Evolutionary conservation across 2,113 vertebrate species (phyloP), one percentile per base, ranked within the genome.

Genomic region (Periophthalmodon schlosseri): DNA sequence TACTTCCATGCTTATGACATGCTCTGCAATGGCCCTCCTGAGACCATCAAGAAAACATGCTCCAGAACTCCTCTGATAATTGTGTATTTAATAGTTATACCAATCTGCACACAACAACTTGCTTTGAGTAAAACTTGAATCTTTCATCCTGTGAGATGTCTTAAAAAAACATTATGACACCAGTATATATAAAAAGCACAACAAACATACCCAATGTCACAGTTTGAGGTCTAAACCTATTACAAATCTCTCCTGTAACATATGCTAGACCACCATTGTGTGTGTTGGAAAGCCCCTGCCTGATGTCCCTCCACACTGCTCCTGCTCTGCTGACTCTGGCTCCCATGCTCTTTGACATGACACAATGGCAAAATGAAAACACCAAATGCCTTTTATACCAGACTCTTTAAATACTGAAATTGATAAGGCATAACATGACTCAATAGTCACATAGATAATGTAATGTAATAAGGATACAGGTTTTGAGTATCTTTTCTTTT

Each of bases 311-410:
- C 70, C 69, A 74, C 56, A 72, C 65, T 67, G 68, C 87, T 85
- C 78, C 73, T 70, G 80, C 82, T 81, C 66, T 69, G 81, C 86
- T 82, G 47, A 78, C 82, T 92, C 83, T 79, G 77, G 87, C 92
- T 92, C 91, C 90, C 90, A 91, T 91, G 91, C 91, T 90, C 92
- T 90, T 91, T 93, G 91, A 91, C 91, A 92, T 86, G 76, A 28
- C 79, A 86, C 74, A 3, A 63, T 75, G 69, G 78, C 83, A 72
- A 73, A 89, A 78, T 79, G 60, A 74, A 69, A 68, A 81, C 24
- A 75, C 10, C 60, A 63, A 34, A 34, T 67, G 16, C 18, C 12
- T 44, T 46, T 64, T 12, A 34, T 73, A 7, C 49, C 44, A 46
- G 47, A 50, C 11, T 39, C 47, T 78, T 68, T 47, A 11, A 71